Evolutionary conservation across 1,140 invertebrate species (phyloP).

Genomic region (Scaptomyza hsui): DNA sequence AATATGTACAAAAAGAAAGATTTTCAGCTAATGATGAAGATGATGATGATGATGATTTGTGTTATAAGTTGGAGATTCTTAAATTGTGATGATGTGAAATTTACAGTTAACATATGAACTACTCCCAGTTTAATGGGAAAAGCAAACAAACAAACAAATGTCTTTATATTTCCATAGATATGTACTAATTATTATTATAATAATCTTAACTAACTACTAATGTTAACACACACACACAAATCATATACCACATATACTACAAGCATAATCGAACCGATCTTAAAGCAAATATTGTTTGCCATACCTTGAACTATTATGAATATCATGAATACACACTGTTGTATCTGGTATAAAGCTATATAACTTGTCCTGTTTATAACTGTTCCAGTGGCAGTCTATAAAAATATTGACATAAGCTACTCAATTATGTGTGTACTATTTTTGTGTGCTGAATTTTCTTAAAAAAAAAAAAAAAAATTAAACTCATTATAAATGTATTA

Average conservation of each 20-base stretch:
- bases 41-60: slow-evolving; percentile 41
- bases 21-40: slow-evolving; percentile 3
- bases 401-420: slow-evolving; percentile 4
- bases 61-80: slow-evolving; percentile 79
- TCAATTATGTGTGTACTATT: slow-evolving; percentile 47
- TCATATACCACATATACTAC: slow-evolving; percentile 11
- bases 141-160: slow-evolving; percentile 65
- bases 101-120: slow-evolving; percentile 84
- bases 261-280: slow-evolving; percentile 14
- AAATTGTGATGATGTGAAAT: slow-evolving; percentile 84
- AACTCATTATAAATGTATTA: slow-evolving; percentile 51
- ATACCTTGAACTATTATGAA: too few species aligned
- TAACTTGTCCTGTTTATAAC: slow-evolving; percentile 30
- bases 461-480: slow-evolving; percentile 14
- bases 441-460: slow-evolving; percentile 51
- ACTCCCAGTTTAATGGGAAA: slow-evolving; percentile 82
- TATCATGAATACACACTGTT: too few species aligned
- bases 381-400: slow-evolving; percentile 23
- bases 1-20: slow-evolving; percentile 40
- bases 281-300: slow-evolving; percentile 12
- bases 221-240: slow-evolving; percentile 29
- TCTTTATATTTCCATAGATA: slow-evolving; percentile 72
- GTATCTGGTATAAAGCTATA: slow-evolving; percentile 32
- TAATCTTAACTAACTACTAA: slow-evolving; percentile 55
- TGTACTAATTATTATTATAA: slow-evolving; percentile 47